These are phyloP conservation scores for Paratrypauchen microcephalus DNA, from an alignment of 2,797 vertebrate species.

Conservation along the genomic window DNA sequence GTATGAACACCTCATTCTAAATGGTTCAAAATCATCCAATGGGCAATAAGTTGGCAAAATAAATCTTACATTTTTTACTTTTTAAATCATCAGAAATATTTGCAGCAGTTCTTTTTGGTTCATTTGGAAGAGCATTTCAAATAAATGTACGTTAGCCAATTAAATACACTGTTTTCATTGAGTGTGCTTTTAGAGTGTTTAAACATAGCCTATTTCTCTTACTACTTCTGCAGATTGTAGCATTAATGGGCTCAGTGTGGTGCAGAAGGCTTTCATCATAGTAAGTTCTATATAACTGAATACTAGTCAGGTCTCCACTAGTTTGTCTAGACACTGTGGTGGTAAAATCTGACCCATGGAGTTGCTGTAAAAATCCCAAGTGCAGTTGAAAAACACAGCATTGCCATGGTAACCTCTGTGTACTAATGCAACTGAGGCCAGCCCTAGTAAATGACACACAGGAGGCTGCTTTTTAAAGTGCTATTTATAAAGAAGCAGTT, in stretches of 20 bases:
- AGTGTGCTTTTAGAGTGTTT: no score
- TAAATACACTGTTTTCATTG: no score
- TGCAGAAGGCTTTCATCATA: neutral
- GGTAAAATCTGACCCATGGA: neutral
- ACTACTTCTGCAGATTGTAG: neutral
- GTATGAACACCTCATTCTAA: no score
- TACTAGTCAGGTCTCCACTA: neutral
- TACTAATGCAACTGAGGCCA: constrained; percentile 32
- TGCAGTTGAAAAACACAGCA: constrained; percentile 8
- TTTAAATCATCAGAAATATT: neutral
- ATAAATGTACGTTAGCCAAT: no score
- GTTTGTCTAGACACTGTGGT: constrained; percentile 10
- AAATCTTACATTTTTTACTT: neutral
- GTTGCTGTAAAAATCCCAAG: neutral
- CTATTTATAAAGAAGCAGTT: constrained; percentile 25
- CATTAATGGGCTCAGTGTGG: neutral
- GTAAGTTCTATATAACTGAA: neutral
- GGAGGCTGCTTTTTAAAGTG: constrained; percentile 39
- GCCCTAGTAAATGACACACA: constrained; percentile 46
- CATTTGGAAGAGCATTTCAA: no score
- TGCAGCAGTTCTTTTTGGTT: neutral
- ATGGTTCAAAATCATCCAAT: no score
- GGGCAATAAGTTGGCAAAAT: neutral
- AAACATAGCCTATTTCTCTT: no score
- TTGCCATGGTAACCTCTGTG: constrained; percentile 47